Conservation (phyloP, 2,888 invertebrate genomes). For the Scaptomyza cyrtandrae region DNA sequence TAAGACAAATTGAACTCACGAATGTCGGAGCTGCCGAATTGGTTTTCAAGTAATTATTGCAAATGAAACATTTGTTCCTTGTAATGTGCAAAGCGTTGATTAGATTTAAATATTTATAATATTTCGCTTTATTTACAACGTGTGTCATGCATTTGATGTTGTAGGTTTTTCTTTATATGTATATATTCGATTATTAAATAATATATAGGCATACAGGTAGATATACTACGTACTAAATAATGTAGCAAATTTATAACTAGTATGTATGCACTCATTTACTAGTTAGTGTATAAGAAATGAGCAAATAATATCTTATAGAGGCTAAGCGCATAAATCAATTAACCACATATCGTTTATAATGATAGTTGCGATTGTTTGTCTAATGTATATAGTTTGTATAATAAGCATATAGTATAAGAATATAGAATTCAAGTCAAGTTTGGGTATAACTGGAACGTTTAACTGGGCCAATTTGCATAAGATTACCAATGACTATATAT, state of each 20-base stretch:
- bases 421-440: slow-evolving; percentile 29
- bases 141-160: slow-evolving; percentile 46
- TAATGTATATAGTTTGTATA: slow-evolving; percentile 9
- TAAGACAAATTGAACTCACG: background rate
- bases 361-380: slow-evolving; percentile 37
- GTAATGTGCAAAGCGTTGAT: slow-evolving; percentile 9
- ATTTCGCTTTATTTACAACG: slow-evolving; percentile 61
- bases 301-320: slow-evolving; percentile 50
- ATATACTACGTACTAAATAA: slow-evolving; percentile 26
- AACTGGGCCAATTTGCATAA: slow-evolving; percentile 60
- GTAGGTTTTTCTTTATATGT: slow-evolving; percentile 10
- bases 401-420: slow-evolving; percentile 19
- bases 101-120: slow-evolving; percentile 38
- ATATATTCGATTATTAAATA: slow-evolving; percentile 51
- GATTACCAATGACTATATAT: slow-evolving; percentile 40
- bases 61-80: slow-evolving; percentile 2
- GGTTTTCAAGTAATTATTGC: background rate
- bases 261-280: slow-evolving; percentile 3
- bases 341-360: slow-evolving; percentile 48
- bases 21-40: slow-evolving; percentile 9
- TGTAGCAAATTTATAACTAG: slow-evolving; percentile 4
- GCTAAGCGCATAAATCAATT: slow-evolving; percentile 51
- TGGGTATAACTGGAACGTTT: slow-evolving; percentile 61
- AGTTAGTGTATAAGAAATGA: slow-evolving; percentile 34
- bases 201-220: slow-evolving; percentile 49